Evolutionary conservation across 2,797 vertebrate genomes (phyloP).

Genomic region (Squalus acanthias): DNA sequence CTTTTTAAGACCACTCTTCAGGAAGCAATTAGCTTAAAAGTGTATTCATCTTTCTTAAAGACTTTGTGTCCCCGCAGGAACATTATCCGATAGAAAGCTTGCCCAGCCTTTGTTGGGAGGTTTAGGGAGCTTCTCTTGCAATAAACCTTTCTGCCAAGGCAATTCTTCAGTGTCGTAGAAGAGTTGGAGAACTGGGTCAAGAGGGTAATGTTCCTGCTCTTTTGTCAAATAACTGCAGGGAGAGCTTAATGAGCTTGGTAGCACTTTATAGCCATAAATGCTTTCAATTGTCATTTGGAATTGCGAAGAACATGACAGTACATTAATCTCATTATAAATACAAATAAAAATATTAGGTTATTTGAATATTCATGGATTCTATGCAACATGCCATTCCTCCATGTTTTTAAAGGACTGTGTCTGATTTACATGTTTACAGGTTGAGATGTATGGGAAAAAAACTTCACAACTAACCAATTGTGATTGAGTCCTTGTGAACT

Average conservation of each 20-base stretch:
- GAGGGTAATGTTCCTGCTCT: neutral
- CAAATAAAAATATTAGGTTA: neutral
- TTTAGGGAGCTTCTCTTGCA: neutral
- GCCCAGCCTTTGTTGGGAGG: neutral
- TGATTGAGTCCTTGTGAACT: neutral
- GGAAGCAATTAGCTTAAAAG: neutral
- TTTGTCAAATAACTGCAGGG: neutral
- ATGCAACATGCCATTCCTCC: neutral
- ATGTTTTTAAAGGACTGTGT: neutral
- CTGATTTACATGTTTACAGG: neutral
- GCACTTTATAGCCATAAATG: neutral
- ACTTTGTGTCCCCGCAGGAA: neutral
- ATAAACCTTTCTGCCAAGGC: neutral
- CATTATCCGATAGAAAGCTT: neutral
- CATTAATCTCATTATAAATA: neutral
- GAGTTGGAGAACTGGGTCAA: neutral
- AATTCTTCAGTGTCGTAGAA: neutral
- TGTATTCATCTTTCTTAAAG: neutral
- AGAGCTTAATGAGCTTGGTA: neutral
- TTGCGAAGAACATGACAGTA: neutral
- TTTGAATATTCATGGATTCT: neutral
- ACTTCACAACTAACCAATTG: neutral
- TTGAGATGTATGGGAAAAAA: neutral
- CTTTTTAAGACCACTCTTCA: neutral
- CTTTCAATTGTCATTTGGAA: neutral